Evolutionary conservation across 2,797 vertebrate genomes (phyloP).

Genomic region (Crypturellus tataupa): DNA sequence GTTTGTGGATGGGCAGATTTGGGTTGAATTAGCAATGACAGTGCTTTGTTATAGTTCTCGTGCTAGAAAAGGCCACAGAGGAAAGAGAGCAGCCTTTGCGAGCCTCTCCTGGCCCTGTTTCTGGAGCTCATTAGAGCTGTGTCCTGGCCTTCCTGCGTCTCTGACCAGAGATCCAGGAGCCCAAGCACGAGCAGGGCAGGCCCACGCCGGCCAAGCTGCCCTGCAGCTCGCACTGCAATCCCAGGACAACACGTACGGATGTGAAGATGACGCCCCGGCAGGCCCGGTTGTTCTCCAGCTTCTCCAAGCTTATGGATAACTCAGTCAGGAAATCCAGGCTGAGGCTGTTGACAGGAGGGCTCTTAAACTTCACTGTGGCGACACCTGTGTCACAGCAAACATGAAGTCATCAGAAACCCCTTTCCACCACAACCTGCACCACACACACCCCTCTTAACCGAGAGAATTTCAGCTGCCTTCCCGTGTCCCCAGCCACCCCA

Average conservation of each 20-base stretch:
- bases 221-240: rapidly evolving
- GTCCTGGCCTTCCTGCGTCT: rapidly evolving
- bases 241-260: constrained; percentile 80
- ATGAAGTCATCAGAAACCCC: background rate
- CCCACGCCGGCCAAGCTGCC: background rate
- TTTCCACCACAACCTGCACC: rapidly evolving
- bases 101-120: rapidly evolving
- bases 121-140: rapidly evolving
- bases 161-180: background rate
- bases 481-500: background rate
- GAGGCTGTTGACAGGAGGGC: constrained; percentile 92
- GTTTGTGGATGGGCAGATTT: background rate
- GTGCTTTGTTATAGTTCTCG: background rate
- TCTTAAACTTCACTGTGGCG: constrained; percentile 88
- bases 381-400: constrained; percentile 80
- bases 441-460: too few relatives aligned
- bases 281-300: constrained; percentile 91
- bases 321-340: constrained; percentile 93
- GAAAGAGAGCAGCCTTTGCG: background rate
- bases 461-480: background rate
- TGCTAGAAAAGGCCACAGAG: background rate
- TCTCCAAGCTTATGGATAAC: constrained; percentile 89
- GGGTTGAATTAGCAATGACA: background rate
- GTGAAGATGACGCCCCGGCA: constrained; percentile 91
- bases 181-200: rapidly evolving